These are phyloP conservation scores for Acanthosoma haemorrhoidale DNA, from an alignment of 2,888 invertebrate species.

Conservation along the genomic window DNA sequence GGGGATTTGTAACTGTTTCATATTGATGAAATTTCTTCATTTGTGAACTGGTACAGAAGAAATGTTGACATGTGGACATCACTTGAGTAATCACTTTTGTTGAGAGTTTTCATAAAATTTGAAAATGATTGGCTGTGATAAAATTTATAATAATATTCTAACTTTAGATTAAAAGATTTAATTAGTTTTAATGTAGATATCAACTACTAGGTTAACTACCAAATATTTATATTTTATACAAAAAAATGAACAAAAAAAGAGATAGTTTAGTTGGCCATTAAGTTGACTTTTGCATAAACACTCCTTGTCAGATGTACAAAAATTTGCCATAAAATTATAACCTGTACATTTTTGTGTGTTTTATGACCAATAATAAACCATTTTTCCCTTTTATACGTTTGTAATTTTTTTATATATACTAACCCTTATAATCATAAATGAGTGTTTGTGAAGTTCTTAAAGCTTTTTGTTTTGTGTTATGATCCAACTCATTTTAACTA, in stretches of 20 bases:
- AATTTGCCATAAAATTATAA: slow-evolving; percentile 19
- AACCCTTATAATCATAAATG: no score
- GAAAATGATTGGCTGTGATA: slow-evolving; percentile 30
- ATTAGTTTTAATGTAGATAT: slow-evolving; percentile 12
- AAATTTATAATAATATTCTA: slow-evolving; percentile 16
- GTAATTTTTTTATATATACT: background rate
- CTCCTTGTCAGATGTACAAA: slow-evolving; percentile 21
- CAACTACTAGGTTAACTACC: slow-evolving; percentile 18
- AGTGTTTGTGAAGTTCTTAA: no score
- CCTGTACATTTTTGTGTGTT: slow-evolving; percentile 21
- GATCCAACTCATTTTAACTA: no score
- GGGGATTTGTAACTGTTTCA: background rate
- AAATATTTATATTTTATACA: slow-evolving; percentile 27
- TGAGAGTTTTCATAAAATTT: slow-evolving; percentile 16
- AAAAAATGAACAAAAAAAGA: background rate
- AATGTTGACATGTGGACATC: background rate
- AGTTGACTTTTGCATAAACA: slow-evolving; percentile 5
- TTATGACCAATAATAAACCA: slow-evolving; percentile 17
- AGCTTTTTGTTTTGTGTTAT: no score
- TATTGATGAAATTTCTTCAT: background rate
- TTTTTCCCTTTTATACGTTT: background rate
- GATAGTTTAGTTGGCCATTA: background rate
- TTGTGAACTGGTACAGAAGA: background rate
- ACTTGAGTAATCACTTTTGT: slow-evolving; percentile 20
- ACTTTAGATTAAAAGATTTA: slow-evolving; percentile 3